phyloP scores from a whole-genome alignment of 2,113 vertebrate genomes.

The Daphoenositta chrysoptera region DNA sequence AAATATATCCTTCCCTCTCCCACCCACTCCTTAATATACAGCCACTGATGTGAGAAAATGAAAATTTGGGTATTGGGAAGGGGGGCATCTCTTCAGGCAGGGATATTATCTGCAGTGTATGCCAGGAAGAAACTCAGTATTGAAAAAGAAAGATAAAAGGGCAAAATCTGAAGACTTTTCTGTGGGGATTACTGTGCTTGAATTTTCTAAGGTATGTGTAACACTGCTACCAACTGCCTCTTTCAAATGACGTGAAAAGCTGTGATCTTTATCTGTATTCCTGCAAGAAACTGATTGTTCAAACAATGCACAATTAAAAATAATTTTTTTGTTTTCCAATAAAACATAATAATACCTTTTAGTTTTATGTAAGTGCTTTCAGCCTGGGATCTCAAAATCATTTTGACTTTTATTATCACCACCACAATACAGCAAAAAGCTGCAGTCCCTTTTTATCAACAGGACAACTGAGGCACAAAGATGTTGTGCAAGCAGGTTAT shows the following conservation, averaged over 20 bases:
- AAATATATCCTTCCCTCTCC: slow-evolving; percentile 11
- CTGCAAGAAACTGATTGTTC: neutral
- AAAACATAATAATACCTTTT: neutral
- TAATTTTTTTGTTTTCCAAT: neutral
- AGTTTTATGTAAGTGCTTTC: neutral
- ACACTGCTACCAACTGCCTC: neutral
- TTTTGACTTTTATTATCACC: neutral
- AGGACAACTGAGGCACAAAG: neutral
- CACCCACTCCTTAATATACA: slow-evolving; percentile 9
- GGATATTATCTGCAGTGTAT: neutral
- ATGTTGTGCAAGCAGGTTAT: fast-evolving
- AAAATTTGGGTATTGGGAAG: neutral
- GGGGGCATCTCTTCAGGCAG: neutral
- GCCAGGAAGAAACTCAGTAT: neutral
- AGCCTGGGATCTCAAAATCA: neutral
- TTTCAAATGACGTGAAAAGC: slow-evolving; percentile 5
- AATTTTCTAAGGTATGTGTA: neutral
- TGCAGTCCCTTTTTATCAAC: neutral
- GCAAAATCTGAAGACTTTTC: neutral
- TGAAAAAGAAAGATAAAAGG: slow-evolving; percentile 23
- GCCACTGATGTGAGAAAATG: neutral
- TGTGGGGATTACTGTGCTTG: neutral
- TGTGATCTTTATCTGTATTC: slow-evolving; percentile 13
- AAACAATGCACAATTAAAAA: neutral
- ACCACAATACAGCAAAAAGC: neutral